Base-by-base conservation (phyloP, 2,113 vertebrate species). In the Aegithalos caudatus region DNA sequence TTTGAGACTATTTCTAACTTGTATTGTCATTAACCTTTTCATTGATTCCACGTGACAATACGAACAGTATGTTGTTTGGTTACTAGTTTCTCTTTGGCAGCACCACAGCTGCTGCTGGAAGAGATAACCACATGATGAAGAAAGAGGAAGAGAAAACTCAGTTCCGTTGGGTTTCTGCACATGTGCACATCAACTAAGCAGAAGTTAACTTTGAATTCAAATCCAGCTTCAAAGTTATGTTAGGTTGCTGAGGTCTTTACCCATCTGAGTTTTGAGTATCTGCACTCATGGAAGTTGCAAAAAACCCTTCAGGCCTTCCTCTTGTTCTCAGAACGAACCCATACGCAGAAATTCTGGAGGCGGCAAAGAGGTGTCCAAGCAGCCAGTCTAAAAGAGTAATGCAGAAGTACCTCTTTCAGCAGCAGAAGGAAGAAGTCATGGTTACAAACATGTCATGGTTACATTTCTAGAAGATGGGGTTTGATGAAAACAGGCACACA, bases 71-170 rank as follows among this genome's bases (percentile, higher is more conserved):
- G 16, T 53, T 57, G 85, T 79, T 81, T 76, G 23, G 40, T 64
- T 54, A 12, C 3, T 42, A 17, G 48, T 85, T 95, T 72, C 77
- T 4, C 27, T 79, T 81, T 57, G 57, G 45, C 4, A 2, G 64
- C 5, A 0, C 40, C 31, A 48, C 48, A 78, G 48, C n/a, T 74
- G 47, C 44, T 89, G 14, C 53, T 51, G 21, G 10, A 61, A 33
- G 40, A 81, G n/a, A 24, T 50, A 31, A 28, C 20, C 38, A 44
- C 27, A 6, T 35, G 42, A 60, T 40, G 19, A 88, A 69, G 50
- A 81, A 86, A 33, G 79, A 88, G 67, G 82, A 92, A 85, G 70
- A 90, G 70, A 81, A 66, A 73, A 62, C 45, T 54, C 8, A 5
- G 14, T 73, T 81, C 38, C 0, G 1, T 33, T 2, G 2, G 12